A percentile compares a stretch with the other conserved stretches of the same genome.
Conservation (phyloP, 2,888 invertebrate genomes). For the Drepanosiphum platanoidis region DNA sequence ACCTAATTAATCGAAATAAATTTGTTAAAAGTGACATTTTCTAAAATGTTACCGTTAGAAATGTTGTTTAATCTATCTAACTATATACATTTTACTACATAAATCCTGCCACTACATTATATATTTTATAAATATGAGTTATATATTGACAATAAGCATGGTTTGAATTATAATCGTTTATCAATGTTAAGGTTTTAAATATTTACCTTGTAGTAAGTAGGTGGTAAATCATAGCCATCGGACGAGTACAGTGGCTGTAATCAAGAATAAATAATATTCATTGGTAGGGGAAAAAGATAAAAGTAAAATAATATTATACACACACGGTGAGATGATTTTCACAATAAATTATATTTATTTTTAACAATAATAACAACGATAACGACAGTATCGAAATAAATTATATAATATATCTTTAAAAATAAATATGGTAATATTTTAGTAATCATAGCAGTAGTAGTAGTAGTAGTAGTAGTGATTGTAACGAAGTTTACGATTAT, state of each 20-base stretch:
- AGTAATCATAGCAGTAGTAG: not conserved
- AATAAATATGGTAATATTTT: slow-evolving; percentile 37
- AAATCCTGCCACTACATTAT: not conserved
- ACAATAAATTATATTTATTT: slow-evolving; percentile 60
- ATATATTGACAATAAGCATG: not conserved
- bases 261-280: slow-evolving; percentile 54
- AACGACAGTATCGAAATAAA: slow-evolving; percentile 51
- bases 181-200: not conserved
- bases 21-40: not conserved
- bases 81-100: too few relatives aligned
- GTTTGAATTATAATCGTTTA: not conserved
- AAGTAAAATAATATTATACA: slow-evolving; percentile 14
- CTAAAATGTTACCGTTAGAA: not conserved
- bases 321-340: slow-evolving; percentile 6
- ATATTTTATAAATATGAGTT: not conserved
- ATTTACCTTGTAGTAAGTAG: slow-evolving; percentile 58
- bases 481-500: slow-evolving; percentile 5
- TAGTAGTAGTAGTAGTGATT: slow-evolving; percentile 17
- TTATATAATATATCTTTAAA: slow-evolving; percentile 33
- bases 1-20: too few relatives aligned
- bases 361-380: slow-evolving; percentile 48
- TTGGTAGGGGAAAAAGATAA: slow-evolving; percentile 20
- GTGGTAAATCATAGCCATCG: slow-evolving; percentile 56
- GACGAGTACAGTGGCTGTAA: slow-evolving; percentile 58
- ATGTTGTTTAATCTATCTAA: too few relatives aligned